Base-by-base conservation (phyloP, 2,888 invertebrate genomes). In the Cheilosia pagana region DNA sequence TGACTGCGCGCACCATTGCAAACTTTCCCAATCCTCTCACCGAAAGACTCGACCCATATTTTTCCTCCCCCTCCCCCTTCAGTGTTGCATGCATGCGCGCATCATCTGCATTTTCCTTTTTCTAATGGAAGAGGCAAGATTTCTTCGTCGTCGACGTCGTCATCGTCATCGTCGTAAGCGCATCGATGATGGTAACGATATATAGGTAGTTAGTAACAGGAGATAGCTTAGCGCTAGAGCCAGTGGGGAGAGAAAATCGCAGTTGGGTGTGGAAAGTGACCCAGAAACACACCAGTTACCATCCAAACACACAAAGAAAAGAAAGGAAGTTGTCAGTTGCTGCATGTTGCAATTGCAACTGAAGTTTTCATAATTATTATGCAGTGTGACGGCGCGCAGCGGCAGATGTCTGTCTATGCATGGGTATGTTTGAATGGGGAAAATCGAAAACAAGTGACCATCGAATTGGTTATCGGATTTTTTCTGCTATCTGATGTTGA, bases 321-420 rank as follows among this genome's bases (percentile, higher is more conserved):
- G 35, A 48, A 35, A 57, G 55, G 57, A 55, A 70, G 67, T 67
- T 10, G 28, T 25, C 25, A 25, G 28, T 28, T 28, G 53, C 43
- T 67, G 76, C 76, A 68, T 75, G 43, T 59, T 60, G 53, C 67
- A 60, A 76, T 31, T 68, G 67, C 67, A 60, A 76, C 43, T 68
- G 60, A 59, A 60, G n/a, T 68, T 52, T 60, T 68, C 60, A 76
- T 68, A 67, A 76, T 68, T 59, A 60, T 76, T 75, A 75, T 75
- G 75, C 75, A 75, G 65, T 75, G 65, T 57, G 45, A 25, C 52
- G 52, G 25, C 16, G 60, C 43, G 43, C 14, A 5, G 6, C n/a
- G 52, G 8, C 8, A 8, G 31, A 10, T 55, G 57, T 28, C 25
- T 45, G 70, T 31, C 45, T 21, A 50, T 63, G 63, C 50, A 65